Evolutionary conservation across 2,113 vertebrate genomes (phyloP).

Genomic region (Uropsilus gracilis): DNA sequence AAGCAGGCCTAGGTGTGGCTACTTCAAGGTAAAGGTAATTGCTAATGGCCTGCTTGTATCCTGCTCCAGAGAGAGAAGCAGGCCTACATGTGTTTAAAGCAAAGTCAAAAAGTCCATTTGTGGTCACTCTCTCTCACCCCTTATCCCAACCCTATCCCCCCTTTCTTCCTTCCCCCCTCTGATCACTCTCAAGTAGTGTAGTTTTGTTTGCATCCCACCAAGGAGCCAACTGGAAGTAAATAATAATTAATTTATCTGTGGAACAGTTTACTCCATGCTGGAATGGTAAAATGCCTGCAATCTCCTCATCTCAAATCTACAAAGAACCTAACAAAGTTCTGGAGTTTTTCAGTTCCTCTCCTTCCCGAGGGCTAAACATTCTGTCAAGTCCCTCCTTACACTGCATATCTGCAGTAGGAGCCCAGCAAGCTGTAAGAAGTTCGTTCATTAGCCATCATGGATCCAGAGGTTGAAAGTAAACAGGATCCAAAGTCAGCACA

Average conservation of each 20-base stretch:
- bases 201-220: not conserved
- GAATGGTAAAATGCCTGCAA: not conserved
- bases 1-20: too few relatives aligned
- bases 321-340: not conserved
- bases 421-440: not conserved
- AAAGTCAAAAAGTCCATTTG: too few relatives aligned
- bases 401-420: not conserved
- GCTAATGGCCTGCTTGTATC: too few relatives aligned
- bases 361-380: not conserved
- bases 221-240: rapidly evolving
- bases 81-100: too few relatives aligned
- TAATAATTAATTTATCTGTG: not conserved
- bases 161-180: too few relatives aligned
- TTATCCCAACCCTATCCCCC: too few relatives aligned
- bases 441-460: not conserved
- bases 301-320: not conserved
- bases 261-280: not conserved
- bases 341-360: not conserved
- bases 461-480: not conserved
- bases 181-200: too few relatives aligned
- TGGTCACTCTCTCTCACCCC: too few relatives aligned
- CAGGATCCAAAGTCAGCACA: not conserved
- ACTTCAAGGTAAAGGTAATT: too few relatives aligned
- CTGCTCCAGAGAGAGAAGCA: too few relatives aligned
- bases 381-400: not conserved